Evolutionary conservation across 2,113 vertebrate genomes (phyloP).

Genomic region (Corythornis vintsioides): DNA sequence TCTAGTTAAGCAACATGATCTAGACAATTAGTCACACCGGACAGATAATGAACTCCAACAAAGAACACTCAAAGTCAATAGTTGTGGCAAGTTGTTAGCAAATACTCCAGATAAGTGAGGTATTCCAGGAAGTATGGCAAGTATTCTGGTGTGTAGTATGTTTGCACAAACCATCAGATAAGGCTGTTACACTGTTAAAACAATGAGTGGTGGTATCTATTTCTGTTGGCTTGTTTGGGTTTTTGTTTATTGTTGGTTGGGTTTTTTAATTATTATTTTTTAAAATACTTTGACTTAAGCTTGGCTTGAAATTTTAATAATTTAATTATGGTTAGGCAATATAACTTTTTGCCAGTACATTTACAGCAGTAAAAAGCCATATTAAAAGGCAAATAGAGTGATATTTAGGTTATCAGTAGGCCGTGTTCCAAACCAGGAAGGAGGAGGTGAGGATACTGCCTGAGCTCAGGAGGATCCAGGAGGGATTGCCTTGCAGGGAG

Average conservation of each 20-base stretch:
- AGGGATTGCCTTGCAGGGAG: neutral
- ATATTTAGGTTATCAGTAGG: neutral
- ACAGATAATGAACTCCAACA: conserved; percentile 12
- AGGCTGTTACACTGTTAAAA: neutral
- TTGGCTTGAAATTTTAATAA: neutral
- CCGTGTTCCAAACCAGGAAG: neutral
- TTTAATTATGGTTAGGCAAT: neutral
- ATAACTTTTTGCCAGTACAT: neutral
- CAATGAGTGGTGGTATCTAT: neutral
- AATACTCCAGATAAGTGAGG: conserved; percentile 26
- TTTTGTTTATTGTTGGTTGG: neutral
- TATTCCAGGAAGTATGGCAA: conserved; percentile 22
- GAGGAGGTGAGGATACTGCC: neutral
- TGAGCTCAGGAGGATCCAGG: neutral
- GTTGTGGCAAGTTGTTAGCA: neutral
- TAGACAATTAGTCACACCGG: neutral
- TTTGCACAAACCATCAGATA: conserved; percentile 35
- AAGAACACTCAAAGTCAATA: neutral
- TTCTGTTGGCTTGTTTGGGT: neutral
- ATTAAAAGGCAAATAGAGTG: neutral
- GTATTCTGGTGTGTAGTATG: neutral
- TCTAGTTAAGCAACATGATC: neutral
- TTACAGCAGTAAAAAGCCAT: neutral
- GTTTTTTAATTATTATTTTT: too few species aligned
- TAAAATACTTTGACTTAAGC: neutral